phyloP scores from a whole-genome alignment of 2,113 vertebrate genomes.

The Ochotona curzoniae region DNA sequence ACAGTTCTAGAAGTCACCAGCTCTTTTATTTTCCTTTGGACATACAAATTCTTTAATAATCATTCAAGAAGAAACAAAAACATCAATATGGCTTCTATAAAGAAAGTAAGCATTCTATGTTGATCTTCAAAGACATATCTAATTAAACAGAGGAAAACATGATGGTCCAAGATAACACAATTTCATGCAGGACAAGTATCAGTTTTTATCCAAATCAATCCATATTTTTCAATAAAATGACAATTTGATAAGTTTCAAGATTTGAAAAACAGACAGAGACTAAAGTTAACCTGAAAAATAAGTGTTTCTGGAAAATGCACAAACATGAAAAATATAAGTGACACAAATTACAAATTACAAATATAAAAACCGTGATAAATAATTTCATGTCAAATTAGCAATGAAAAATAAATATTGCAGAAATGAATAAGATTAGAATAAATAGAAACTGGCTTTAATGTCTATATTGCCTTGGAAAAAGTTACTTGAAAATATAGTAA shows the following conservation, averaged over 20 bases:
- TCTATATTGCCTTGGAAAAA: background rate
- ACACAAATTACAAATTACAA: slow-evolving; percentile 37
- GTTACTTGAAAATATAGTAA: slow-evolving; percentile 29
- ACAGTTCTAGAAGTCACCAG: too few species aligned
- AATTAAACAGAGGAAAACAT: background rate
- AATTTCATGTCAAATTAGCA: slow-evolving; percentile 1
- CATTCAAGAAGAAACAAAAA: too few species aligned
- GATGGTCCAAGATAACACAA: background rate
- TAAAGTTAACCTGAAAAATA: slow-evolving; percentile 5
- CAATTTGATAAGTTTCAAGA: background rate
- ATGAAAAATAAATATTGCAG: slow-evolving; percentile 30
- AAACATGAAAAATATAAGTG: too few species aligned
- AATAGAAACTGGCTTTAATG: background rate
- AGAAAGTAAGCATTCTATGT: too few species aligned
- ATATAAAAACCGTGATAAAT: background rate
- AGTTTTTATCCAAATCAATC: background rate
- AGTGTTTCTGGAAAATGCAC: background rate
- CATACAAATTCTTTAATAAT: too few species aligned
- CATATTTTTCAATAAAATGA: slow-evolving; percentile 24
- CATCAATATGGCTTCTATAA: too few species aligned
- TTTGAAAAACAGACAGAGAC: background rate
- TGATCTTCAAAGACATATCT: background rate
- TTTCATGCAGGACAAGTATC: background rate
- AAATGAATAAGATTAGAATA: background rate
- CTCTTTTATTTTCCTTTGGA: too few species aligned